phyloP scores from a whole-genome alignment of 2,113 vertebrate species.

The Rhinolophus ferrumequinum region DNA sequence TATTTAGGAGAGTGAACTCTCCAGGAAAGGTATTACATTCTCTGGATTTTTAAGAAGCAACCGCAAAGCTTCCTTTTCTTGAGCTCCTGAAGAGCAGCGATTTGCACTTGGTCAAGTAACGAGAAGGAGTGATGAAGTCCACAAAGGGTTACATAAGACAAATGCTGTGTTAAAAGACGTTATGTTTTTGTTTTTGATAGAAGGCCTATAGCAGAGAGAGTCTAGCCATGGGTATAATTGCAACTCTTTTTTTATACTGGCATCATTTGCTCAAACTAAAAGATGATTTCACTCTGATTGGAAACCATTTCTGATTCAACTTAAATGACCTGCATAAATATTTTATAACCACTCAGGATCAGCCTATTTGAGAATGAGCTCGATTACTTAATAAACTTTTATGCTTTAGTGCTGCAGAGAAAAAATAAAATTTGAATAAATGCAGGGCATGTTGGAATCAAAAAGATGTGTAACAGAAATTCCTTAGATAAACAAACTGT shows the following conservation, averaged over 20 bases:
- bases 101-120: background rate
- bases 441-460: background rate
- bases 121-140: background rate
- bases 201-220: background rate
- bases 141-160: background rate
- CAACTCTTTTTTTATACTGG: background rate
- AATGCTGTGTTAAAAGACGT: background rate
- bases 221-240: background rate
- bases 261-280: constrained; percentile 46
- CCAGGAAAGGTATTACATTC: background rate
- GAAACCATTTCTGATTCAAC: constrained; percentile 70
- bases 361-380: constrained; percentile 73
- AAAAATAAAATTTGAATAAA: constrained; percentile 25
- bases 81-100: background rate
- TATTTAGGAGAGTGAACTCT: background rate
- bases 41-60: background rate
- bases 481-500: constrained; percentile 4
- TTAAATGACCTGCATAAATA: constrained; percentile 81
- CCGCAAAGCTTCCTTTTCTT: background rate
- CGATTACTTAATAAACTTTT: constrained; percentile 47
- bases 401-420: background rate
- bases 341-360: constrained; percentile 78
- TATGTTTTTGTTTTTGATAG: background rate
- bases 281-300: constrained; percentile 72
- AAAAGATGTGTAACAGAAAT: constrained; percentile 11